Evolutionary conservation across 2,113 vertebrate species (phyloP), one percentile per base, ranked within the genome.

Genomic region (Mungos mungo): DNA sequence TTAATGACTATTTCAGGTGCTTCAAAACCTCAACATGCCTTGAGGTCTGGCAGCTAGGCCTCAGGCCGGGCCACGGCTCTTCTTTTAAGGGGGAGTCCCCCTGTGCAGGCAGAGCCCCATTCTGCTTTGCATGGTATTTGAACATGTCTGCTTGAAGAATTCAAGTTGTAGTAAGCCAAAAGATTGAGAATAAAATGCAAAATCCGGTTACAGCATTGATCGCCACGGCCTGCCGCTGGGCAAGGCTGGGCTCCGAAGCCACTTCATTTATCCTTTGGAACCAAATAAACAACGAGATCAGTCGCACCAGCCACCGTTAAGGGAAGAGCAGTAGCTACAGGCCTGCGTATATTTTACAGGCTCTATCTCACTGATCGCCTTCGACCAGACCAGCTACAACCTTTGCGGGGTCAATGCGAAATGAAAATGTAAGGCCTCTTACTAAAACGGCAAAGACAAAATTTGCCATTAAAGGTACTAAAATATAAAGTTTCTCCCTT

Each of bases 161-260:
- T 95, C 63, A n/a, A 96, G 35, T 86, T 77, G 57, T 11, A 38
- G 31, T 19, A 69, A 31, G 47, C 77, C 33, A 3, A 27, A 63
- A 18, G 77, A 93, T 38, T 88, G 33, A 97, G 74, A 96, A 88
- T 60, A 79, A 95, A 93, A 85, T 45, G 65, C 7, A 93, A 87
- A 92, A 71, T 63, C 89, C 50, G n/a, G 63, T 68, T 76, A 33
- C 81, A 41, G 65, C 19, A 47, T 57, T 21, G 52, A 65, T 31
- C 25, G 14, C 3, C 81, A 35, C 6, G 35, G 79, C 35, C 21
- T 90, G 63, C 9, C 31, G 2, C 35, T 47, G 5, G 57, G 35
- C 5, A 33, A 47, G 38, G 27, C 12, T 76, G 12, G 15, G 23
- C 69, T 80, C 12, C 16, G 8, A 69, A 68, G 69, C 8, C 16